phyloP scores from a whole-genome alignment of 2,113 vertebrate genomes.

The Gallinago jamesoni region DNA sequence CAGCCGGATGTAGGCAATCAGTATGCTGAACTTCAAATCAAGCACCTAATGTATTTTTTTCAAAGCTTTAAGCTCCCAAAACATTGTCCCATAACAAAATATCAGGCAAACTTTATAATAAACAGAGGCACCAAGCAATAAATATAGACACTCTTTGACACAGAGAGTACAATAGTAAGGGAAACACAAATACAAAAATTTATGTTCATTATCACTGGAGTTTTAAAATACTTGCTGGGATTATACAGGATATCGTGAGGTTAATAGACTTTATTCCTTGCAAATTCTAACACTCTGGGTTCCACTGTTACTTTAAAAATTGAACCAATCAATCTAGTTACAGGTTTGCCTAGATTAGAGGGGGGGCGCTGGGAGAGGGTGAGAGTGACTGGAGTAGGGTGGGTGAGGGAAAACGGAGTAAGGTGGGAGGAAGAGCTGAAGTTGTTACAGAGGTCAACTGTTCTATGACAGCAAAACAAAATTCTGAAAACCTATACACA shows the following conservation, averaged over 20 bases:
- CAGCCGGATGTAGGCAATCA: not conserved
- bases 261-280: constrained; percentile 7
- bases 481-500: not conserved
- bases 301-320: not conserved
- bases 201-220: not conserved
- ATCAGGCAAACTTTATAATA: not conserved
- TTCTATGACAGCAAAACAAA: not conserved
- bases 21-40: not conserved
- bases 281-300: constrained; percentile 20
- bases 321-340: constrained; percentile 23
- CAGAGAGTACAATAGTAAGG: not conserved
- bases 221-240: constrained; percentile 13
- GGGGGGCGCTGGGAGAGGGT: too few species aligned
- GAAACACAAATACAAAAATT: not conserved
- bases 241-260: constrained; percentile 14
- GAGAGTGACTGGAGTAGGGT: not conserved
- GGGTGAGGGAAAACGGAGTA: too few species aligned
- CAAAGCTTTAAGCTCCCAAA: not conserved
- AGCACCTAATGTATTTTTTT: not conserved
- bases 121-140: not conserved
- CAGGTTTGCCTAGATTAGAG: not conserved
- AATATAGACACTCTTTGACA: not conserved
- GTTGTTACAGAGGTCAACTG: not conserved
- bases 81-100: not conserved
- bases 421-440: not conserved